phyloP scores from a whole-genome alignment of 2,888 invertebrate genomes.

The Pachymerium ferrugineum region DNA sequence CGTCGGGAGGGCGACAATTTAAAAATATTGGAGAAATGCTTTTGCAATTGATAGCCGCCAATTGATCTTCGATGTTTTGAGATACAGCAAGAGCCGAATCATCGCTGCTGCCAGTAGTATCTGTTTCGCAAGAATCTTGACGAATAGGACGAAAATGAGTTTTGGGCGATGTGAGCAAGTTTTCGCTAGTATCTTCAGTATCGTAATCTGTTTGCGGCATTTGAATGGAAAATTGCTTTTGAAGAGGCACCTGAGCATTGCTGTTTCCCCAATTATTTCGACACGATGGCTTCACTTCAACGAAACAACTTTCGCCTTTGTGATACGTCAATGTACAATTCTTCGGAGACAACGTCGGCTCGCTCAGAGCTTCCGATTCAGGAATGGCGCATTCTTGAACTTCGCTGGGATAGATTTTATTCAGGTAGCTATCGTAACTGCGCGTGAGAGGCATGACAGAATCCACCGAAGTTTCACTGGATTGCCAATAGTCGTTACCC shows the following conservation, averaged over 20 bases:
- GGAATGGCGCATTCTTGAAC: background rate
- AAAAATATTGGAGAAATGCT: background rate
- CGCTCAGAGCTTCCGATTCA: conserved; percentile 30
- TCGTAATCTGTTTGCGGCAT: conserved; percentile 25
- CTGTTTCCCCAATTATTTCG: background rate
- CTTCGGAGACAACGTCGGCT: conserved; percentile 29
- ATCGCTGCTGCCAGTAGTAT: conserved; percentile 34
- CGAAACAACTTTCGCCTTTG: conserved; percentile 37
- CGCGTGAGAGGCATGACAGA: conserved; percentile 31
- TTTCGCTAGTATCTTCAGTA: conserved; percentile 54
- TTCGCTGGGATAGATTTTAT: conserved; percentile 25
- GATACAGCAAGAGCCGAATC: conserved; percentile 6
- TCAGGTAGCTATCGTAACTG: conserved; percentile 36
- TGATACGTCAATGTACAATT: conserved; percentile 37
- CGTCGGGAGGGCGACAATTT: background rate
- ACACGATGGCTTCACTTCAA: conserved; percentile 35
- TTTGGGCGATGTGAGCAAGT: conserved; percentile 67
- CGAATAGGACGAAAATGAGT: conserved; percentile 81
- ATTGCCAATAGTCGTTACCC: background rate
- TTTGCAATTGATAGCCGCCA: background rate
- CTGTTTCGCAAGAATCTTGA: conserved; percentile 44
- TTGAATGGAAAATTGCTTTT: background rate
- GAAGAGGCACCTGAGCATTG: background rate
- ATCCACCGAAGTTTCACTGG: background rate
- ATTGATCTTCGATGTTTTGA: conserved; percentile 26